These are phyloP conservation scores for Heliconius cydno DNA, from an alignment of 2,888 invertebrate genomes.

Conservation along the genomic window DNA sequence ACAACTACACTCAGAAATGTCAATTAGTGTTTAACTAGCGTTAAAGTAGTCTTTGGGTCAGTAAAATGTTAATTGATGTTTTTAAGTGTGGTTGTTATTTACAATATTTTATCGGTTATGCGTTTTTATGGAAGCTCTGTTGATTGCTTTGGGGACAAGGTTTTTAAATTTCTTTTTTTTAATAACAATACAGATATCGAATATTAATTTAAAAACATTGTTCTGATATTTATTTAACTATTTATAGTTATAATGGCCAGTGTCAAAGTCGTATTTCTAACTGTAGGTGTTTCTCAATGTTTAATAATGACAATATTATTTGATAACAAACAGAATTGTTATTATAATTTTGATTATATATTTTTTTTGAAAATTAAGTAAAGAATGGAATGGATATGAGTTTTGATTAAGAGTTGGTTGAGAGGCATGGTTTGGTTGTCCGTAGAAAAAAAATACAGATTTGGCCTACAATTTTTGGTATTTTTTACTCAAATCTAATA, in stretches of 20 bases:
- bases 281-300: slow-evolving; percentile 37
- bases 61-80: not conserved
- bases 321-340: slow-evolving; percentile 3
- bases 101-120: slow-evolving; percentile 29
- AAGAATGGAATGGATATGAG: slow-evolving; percentile 13
- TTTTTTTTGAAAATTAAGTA: not conserved
- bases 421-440: not conserved
- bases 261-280: slow-evolving; percentile 42
- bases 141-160: slow-evolving; percentile 31
- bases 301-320: slow-evolving; percentile 33
- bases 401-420: not conserved
- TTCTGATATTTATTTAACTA: slow-evolving; percentile 45
- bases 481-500: slow-evolving; percentile 5
- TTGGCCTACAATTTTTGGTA: slow-evolving; percentile 20
- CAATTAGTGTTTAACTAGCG: not conserved
- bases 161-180: slow-evolving; percentile 37
- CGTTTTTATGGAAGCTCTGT: slow-evolving; percentile 16
- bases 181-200: slow-evolving; percentile 21
- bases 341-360: not conserved
- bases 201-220: slow-evolving; percentile 37
- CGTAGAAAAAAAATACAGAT: not conserved
- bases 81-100: not conserved
- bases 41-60: not conserved
- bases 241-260: slow-evolving; percentile 47
- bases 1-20: slow-evolving; percentile 2